phyloP scores from a whole-genome alignment of 2,113 vertebrate genomes.

The Ciconia stormi region DNA sequence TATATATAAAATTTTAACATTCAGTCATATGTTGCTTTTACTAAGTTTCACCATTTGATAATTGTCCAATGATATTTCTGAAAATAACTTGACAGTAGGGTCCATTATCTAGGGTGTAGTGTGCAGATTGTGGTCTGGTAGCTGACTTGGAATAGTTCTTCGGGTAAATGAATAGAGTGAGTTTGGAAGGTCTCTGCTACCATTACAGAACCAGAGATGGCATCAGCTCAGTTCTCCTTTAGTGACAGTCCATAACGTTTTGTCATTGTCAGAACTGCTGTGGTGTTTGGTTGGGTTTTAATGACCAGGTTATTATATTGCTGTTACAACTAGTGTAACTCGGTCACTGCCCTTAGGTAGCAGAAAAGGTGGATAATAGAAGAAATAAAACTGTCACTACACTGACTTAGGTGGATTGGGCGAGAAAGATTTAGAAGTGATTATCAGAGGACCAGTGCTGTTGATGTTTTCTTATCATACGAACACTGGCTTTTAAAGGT shows the following conservation, averaged over 20 bases:
- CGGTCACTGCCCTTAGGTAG: not conserved
- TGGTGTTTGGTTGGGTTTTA: not conserved
- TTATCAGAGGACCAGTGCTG: not conserved
- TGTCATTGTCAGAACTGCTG: not conserved
- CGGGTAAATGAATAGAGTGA: not conserved
- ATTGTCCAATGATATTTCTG: not conserved
- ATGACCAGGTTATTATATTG: not conserved
- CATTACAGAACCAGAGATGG: rapidly evolving
- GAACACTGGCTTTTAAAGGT: not conserved
- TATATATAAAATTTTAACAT: not conserved
- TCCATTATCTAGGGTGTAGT: not conserved
- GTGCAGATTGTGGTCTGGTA: not conserved
- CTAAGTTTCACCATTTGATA: not conserved
- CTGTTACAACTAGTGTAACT: not conserved
- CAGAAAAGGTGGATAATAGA: not conserved
- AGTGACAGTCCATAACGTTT: rapidly evolving
- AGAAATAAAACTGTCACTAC: not conserved
- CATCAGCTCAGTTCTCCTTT: not conserved
- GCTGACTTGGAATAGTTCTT: not conserved
- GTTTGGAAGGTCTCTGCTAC: not conserved
- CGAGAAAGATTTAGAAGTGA: not conserved
- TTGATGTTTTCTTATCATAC: not conserved
- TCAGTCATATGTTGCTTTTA: not conserved
- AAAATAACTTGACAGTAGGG: not conserved
- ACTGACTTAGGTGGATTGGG: not conserved